phyloP scores from a whole-genome alignment of 2,888 invertebrate species.

The Melangyna quadrimaculata region DNA sequence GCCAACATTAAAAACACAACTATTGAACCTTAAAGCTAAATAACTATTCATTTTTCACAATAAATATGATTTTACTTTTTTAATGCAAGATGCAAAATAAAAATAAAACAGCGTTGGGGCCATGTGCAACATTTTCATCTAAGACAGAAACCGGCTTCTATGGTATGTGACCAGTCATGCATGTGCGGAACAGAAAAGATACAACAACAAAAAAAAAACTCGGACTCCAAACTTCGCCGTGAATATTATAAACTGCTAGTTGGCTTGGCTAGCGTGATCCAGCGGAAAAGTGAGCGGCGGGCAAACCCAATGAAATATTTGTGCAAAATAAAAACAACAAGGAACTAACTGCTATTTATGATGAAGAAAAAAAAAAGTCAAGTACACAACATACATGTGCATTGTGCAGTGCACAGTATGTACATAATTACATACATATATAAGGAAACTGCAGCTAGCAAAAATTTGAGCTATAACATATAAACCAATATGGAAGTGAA shows the following conservation, averaged over 20 bases:
- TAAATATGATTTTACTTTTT: conserved; percentile 5
- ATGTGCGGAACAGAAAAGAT: conserved; percentile 48
- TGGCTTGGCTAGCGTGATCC: not conserved
- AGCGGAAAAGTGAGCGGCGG: conserved; percentile 68
- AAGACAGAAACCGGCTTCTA: conserved; percentile 58
- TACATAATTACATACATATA: no score
- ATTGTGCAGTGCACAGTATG: no score
- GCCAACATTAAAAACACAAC: conserved; percentile 41
- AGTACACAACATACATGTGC: conserved; percentile 55
- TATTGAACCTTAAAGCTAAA: conserved; percentile 45
- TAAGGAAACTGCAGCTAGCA: not conserved
- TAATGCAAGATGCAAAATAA: not conserved
- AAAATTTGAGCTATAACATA: not conserved
- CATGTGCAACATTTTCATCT: conserved; percentile 42
- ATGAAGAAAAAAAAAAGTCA: conserved; percentile 43
- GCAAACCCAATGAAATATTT: conserved; percentile 23
- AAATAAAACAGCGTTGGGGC: not conserved
- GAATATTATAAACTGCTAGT: conserved; percentile 51
- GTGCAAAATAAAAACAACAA: conserved; percentile 37
- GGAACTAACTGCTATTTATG: conserved; percentile 60
- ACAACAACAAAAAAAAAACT: conserved; percentile 1
- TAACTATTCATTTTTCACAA: conserved; percentile 46
- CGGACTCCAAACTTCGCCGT: conserved; percentile 59
- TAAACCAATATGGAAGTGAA: conserved; percentile 11
- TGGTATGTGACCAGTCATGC: conserved; percentile 71